Base-by-base conservation (phyloP, 2,888 invertebrate genomes). In the Adelphocoris suturalis region DNA sequence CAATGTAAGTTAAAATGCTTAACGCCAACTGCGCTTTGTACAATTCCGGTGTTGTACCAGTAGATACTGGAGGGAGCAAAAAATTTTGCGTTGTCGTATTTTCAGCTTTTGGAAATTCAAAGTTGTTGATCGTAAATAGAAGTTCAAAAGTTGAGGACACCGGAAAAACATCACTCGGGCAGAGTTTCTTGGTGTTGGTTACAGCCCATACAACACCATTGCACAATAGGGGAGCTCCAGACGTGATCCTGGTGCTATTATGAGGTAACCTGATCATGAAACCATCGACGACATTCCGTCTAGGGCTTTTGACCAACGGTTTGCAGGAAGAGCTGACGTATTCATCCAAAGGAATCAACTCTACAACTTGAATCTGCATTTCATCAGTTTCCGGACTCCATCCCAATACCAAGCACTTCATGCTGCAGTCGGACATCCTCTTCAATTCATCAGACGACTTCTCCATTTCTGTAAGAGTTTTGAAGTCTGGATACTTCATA, bases 251-350 rank as follows among this genome's bases (percentile, higher is more conserved):
- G 12, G 46, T 7, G 46, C 16, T 47, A 47, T 80, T 80, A 5
- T 4, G 47, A 4, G 37, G 78, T 16, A 47, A 3, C 19, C 28
- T 37, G 11, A 80, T 47, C 37, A 80, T 47, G 16, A 80, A 80
- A 37, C 78, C 78, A 11, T 47, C n/a, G 47, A 80, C 78, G 16
- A 19, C 47, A 19, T 80, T 80, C 16, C 78, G 37, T 47, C 14
- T 37, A 19, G 78, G 78, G 47, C 37, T 37, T 19, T 16, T 37
- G 0, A n/a, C 9, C 46, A 47, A 16, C n/a, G 78, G 46, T 14
- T 47, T 16, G 28, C 78, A 80, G 4, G 78, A 47, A 37, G 78
- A 46, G 47, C 37, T 80, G 78, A 80, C 16, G 78, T 46, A 80
- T 19, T 80, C 46, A 4, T 46, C 46, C 46, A 80, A 47, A 16